Percentiles rank a stretch among this genome's conserved stretches.
These are phyloP conservation scores for Volucella zonaria DNA, from an alignment of 2,888 invertebrate genomes.

Conservation along the genomic window DNA sequence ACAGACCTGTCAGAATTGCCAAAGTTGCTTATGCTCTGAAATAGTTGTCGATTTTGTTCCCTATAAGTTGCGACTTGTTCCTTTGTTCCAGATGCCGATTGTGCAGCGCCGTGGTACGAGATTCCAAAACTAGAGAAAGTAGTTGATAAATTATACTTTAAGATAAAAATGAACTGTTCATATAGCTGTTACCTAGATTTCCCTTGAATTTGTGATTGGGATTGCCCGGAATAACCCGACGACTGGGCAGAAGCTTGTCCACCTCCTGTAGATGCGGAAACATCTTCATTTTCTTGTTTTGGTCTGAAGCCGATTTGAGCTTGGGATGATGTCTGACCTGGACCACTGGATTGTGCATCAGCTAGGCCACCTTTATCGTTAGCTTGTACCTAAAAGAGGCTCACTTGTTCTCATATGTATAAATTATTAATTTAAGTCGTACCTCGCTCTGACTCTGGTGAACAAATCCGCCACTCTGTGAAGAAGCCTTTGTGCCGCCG, in stretches of 20 bases:
- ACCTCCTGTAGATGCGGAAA: conserved; percentile 86
- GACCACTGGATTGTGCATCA: conserved; percentile 92
- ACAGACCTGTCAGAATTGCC: conserved; percentile 80
- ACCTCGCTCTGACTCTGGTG: conserved; percentile 86
- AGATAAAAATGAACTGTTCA: not conserved
- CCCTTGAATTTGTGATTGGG: conserved; percentile 92
- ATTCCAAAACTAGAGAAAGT: conserved; percentile 86
- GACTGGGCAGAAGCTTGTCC: conserved; percentile 92
- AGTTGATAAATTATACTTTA: not conserved
- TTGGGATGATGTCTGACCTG: conserved; percentile 93
- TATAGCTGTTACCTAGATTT: conserved; percentile 84
- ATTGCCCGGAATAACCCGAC: conserved; percentile 89
- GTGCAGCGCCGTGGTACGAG: conserved; percentile 91
- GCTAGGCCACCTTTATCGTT: conserved; percentile 92
- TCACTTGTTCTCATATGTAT: not conserved
- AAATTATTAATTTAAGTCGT: not conserved
- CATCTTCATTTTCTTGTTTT: conserved; percentile 84
- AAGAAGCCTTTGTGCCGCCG: conserved; percentile 89
- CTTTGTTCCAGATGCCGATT: conserved; percentile 89
- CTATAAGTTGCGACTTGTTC: conserved; percentile 85
- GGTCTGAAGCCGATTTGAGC: conserved; percentile 94
- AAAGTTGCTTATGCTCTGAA: conserved; percentile 85
- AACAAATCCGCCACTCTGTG: conserved; percentile 89
- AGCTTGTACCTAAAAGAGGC: conserved; percentile 88
- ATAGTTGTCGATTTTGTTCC: conserved; percentile 87